A percentile compares a stretch with the other conserved stretches of the same genome.
phyloP scores from a whole-genome alignment of 2,888 invertebrate genomes.

The Nemotelus nigrinus region DNA sequence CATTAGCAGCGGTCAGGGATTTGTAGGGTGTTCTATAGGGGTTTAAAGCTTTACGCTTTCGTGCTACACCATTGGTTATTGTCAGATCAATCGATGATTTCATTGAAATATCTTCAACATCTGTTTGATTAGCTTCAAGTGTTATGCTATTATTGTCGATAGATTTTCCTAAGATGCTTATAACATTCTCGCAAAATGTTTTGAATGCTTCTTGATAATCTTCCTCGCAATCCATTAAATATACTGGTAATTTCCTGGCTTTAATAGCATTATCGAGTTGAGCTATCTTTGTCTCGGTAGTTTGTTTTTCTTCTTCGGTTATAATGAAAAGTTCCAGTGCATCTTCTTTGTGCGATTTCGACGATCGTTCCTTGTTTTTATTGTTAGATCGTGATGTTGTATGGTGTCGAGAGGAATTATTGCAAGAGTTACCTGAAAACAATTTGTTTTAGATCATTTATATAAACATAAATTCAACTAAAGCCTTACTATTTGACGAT shows the following conservation, averaged over 20 bases:
- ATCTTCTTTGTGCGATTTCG: neutral
- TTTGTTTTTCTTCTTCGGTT: slow-evolving; percentile 11
- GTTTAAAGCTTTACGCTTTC: slow-evolving; percentile 21
- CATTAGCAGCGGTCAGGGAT: neutral
- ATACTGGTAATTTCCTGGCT: neutral
- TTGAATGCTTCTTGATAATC: slow-evolving; percentile 19
- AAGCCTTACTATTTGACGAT: slow-evolving; percentile 10
- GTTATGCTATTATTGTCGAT: too few species aligned
- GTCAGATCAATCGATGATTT: neutral
- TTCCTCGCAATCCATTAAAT: slow-evolving; percentile 41
- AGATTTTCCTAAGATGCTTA: neutral
- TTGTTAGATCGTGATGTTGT: neutral
- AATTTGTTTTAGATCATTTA: neutral
- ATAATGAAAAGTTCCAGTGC: neutral
- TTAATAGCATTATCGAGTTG: neutral
- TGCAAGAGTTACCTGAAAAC: slow-evolving; percentile 26
- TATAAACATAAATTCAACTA: neutral
- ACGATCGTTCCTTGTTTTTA: neutral
- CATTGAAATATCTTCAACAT: neutral
- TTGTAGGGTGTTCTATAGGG: neutral
- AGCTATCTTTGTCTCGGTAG: neutral
- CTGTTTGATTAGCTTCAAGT: neutral
- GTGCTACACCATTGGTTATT: neutral
- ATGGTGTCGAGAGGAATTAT: neutral
- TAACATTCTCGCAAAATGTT: slow-evolving; percentile 10